Evolutionary conservation across 1,140 invertebrate species (phyloP), one percentile per base, ranked within the genome.

Genomic region (Drosophila bifasciata): DNA sequence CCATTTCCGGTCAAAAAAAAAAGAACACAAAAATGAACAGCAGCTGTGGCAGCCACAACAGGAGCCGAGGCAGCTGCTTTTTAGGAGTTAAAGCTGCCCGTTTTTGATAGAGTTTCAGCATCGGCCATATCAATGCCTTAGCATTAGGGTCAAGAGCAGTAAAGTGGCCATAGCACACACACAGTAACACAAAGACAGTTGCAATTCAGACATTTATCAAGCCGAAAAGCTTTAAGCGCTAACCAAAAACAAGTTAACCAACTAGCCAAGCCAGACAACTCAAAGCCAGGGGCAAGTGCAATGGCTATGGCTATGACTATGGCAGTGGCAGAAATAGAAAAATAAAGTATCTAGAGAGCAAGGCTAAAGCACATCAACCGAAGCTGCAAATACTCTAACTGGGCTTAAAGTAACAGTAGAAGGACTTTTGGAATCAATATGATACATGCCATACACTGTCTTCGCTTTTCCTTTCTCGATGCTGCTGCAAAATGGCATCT

Each of bases 281-380:
- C 78, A 86, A 86, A 88, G 83, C 83, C 83, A 86, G 83, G 83
- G 78, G 83, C 83, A 86, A 88, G 83, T 76, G 78, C 77, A 88
- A 58, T 77, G 81, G 77, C 9, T 32, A 55, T 11, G 28, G 3
- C 28, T 32, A 55, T 77, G 81, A 73, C 74, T 63, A 62, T 36
- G 57, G 58, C 62, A 46, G 43, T 76, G 55, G 56, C 69, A 73
- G 53, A 63, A 64, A 52, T 51, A 21, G 51, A 56, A 68, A 58
- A 53, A 28, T 3, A 73, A 58, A 53, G 8, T 4, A 13, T 11
- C 32, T 13, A 36, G 32, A 36, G 32, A 36, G 32, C 32, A 36
- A 36, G 32, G 32, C 11, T 36, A 36, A 1, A 13, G 32, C 1
- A 3, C 11, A 36, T 4, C 11, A 36, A 11, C 32, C 32, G 32